Evolutionary conservation across 2,888 invertebrate species (phyloP), one percentile per base, ranked within the genome.

Genomic region (Andrena bicolor): DNA sequence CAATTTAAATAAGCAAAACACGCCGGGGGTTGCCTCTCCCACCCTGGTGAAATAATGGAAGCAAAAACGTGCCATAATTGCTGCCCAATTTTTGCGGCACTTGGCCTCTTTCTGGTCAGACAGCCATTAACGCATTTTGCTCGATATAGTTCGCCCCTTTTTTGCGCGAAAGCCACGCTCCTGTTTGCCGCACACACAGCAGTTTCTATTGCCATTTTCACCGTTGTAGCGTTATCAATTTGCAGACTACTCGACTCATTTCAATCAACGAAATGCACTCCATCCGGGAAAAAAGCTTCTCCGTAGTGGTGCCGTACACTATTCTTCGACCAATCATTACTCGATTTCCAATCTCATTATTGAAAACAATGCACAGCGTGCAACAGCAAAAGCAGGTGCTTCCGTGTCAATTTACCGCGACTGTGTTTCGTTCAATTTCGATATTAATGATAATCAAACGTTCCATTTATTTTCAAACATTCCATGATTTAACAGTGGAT

Each of bases 1-100:
- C 13, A 49, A 48, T 65, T 78, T 78, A 78, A 51, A 26, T n/a
- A 48, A 26, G 10, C 41, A n/a, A 23, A 20, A 20, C 20, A 5
- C 4, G 28, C 10, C 49, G 49, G 35, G 2, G 41, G 8, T 66
- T 4, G 48, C 32, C 30, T 6, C 4, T n/a, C n/a, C n/a, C n/a
- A n/a, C n/a, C 1, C 2, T 2, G 5, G 13, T 32, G 49, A 48
- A 69, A 30, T 56, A 49, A 49, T 23, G 13, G 5, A 28, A 0
- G 6, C 53, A n/a, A 71, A n/a, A 30, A 70, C 10, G 0, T 26
- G 13, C 60, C 2, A 8, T 49, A 23, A 70, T 49, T 49, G 10
- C 13, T 32, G 32, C 32, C 32, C n/a, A 16, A 41, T 41, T 41
- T 41, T 41, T 8, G 16, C 13, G 16, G 2, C 26, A 49, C 60